phyloP scores from a whole-genome alignment of 1,140 invertebrate species.

The Sitodiplosis mosellana region DNA sequence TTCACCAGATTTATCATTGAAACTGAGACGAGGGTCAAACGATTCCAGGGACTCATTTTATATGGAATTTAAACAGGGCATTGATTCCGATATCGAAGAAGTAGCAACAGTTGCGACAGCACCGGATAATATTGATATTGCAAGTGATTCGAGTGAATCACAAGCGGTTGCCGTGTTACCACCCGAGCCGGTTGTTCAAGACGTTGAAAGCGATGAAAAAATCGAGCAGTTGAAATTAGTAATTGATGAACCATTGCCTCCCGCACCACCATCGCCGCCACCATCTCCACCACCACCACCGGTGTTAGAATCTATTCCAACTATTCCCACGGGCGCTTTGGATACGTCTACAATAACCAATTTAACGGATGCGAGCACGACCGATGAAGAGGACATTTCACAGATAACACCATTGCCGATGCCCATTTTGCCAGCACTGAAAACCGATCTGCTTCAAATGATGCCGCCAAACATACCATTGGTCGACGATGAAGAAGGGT shows the following conservation, averaged over 20 bases:
- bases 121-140: constrained; percentile 3
- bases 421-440: too few species aligned
- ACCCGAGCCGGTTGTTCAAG: neutral
- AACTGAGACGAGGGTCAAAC: constrained; percentile 59
- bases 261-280: constrained; percentile 20
- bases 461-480: too few species aligned
- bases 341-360: too few species aligned
- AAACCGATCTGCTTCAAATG: too few species aligned
- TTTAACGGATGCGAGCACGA: too few species aligned
- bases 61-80: constrained; percentile 73
- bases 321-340: too few species aligned
- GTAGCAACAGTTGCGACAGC: constrained; percentile 40
- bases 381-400: too few species aligned
- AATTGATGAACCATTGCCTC: constrained; percentile 6
- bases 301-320: too few species aligned
- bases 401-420: too few species aligned
- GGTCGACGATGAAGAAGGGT: too few species aligned
- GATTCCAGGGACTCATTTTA: constrained; percentile 74
- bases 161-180: neutral
- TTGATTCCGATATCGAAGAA: constrained; percentile 74
- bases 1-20: constrained; percentile 64
- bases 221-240: neutral
- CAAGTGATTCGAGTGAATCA: neutral
- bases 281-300: constrained; percentile 11
- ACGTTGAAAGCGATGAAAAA: neutral